Conservation (phyloP, 2,113 vertebrate genomes). For the Tautogolabrus adspersus region DNA sequence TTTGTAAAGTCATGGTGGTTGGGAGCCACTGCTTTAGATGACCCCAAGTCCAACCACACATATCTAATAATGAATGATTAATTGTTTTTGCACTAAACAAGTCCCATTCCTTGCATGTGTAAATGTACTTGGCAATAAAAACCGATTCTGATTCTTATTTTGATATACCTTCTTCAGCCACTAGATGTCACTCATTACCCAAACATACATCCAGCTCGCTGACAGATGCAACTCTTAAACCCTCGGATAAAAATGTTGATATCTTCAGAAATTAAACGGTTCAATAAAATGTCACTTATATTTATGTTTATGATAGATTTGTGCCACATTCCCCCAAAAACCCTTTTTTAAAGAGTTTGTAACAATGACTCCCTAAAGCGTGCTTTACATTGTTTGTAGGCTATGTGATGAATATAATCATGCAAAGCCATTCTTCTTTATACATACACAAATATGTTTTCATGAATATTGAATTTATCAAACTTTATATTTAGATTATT, state of each 20-base stretch:
- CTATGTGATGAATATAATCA: background rate
- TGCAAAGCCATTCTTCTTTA: background rate
- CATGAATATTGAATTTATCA: background rate
- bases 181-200: constrained; percentile 54
- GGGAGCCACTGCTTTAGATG: background rate
- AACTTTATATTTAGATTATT: background rate
- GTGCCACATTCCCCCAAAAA: background rate
- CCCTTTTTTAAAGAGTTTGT: background rate
- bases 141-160: no score
- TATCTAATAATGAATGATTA: no score
- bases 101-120: no score
- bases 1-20: no score
- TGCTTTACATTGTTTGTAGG: background rate
- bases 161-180: constrained; percentile 10
- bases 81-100: no score
- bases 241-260: background rate
- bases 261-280: no score
- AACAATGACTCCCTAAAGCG: background rate
- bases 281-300: no score
- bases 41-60: background rate
- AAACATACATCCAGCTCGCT: background rate
- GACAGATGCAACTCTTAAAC: background rate
- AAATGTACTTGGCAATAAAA: no score
- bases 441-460: background rate
- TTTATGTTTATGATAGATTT: no score